Evolutionary conservation across 2,113 vertebrate genomes (phyloP), one percentile per base, ranked within the genome.

Genomic region (Microcebus griseorufus): DNA sequence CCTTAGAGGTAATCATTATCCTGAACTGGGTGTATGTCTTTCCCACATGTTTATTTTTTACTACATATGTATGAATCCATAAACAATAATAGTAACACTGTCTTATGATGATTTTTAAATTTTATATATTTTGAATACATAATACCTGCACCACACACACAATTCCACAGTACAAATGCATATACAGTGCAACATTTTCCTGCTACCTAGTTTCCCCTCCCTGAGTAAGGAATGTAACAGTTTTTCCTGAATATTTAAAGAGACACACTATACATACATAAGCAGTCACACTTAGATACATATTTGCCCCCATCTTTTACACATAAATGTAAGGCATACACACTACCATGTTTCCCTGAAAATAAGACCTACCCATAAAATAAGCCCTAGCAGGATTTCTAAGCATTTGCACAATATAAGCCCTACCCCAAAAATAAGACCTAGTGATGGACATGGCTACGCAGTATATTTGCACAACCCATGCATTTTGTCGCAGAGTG

Each of bases 91-190:
- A 42, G 60, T n/a, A 85, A 81, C 55, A 86, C 20, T 73, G 37
- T 73, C 45, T 94, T 79, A 53, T 20, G 14, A 55, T 87, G 72
- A 48, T 75, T 70, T 81, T 92, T 72, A 48, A n/a, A 95, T 84
- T 55, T 34, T 88, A 58, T 73, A 18, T 53, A 94, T 75, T 92
- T 92, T 94, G 55, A 67, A 67, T 60, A 53, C 25, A 48, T n/a
- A 79, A 79, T 55, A 55, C 65, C 37, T 65, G 51, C 6, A 93
- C 27, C 22, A 51, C 6, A 58, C 4, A 83, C 4, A 79, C 55
- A 81, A 53, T 73, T 96, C 39, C 80, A 89, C 76, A 93, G 34
- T 58, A 62, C 42, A 62, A 92, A 90, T 65, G 60, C 27, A 88
- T 62, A 60, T 3, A n/a, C 18, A 80, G 14, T 65, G 69, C 51